Evolutionary conservation across 2,113 vertebrate genomes (phyloP), one percentile per base, ranked within the genome.

Genomic region (Sprattus sprattus): DNA sequence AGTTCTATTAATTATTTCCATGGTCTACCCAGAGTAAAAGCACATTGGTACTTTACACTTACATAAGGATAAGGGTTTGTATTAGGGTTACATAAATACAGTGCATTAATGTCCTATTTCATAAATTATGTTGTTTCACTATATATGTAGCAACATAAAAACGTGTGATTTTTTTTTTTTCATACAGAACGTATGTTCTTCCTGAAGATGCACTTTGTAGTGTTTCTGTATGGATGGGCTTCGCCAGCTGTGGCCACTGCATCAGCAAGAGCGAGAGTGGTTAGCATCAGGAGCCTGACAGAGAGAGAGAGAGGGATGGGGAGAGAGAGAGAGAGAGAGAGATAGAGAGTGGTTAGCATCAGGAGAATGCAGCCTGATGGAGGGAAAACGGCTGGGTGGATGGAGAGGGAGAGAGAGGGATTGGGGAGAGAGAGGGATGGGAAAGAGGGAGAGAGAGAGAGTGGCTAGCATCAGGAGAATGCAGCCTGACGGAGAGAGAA

Each of bases 181-280:
- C 71, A 32, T 78, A 32, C 28, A 44, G 71, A 78, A 39, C 11
- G 28, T 16, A 78, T 78, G 71, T 39, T 15, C 28, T 39, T 78
- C 25, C 28, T 78, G 32, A 39, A 78, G 32, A 78, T 78, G 71
- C 71, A 78, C 28, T 78, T 39, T 78, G 71, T 39, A 78, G 15
- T 78, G 11, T 78, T 78, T 78, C 28, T 39, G 39, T 78, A 78
- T 78, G 32, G 71, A 78, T 39, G 71, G 71, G 71, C 28, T 78
- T 32, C 13, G 5, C 28, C 25, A 78, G 71, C 28, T 78, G 28
- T 39, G 71, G 39, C 71, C 71, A 78, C 32, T 78, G 71, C 71
- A 78, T 78, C 28, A 44, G 64, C 28, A 1, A 71, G 64, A 6
- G 18, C 20, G 54, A 22, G 54, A 16, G 22, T 67, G 60, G n/a